Conservation (phyloP, 2,888 invertebrate genomes). For the Dione juno region DNA sequence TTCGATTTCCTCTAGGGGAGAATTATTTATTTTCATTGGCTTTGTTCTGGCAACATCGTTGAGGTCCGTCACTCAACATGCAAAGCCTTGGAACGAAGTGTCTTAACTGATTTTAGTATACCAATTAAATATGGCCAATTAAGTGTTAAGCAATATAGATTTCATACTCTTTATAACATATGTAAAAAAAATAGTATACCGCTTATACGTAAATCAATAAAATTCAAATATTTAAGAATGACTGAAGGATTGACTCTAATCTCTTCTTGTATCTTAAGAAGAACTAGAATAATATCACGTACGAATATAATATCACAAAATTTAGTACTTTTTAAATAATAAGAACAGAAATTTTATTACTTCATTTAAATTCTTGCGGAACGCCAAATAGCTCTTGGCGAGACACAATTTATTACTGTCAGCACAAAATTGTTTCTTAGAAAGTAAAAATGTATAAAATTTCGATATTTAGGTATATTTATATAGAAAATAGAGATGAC, state of each 20-base stretch:
- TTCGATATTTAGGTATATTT: not conserved
- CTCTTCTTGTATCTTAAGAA: conserved; percentile 1
- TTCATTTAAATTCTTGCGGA: conserved; percentile 23
- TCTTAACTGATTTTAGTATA: too few relatives aligned
- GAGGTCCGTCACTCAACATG: not conserved
- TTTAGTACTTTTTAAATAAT: not conserved
- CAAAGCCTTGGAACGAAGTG: not conserved
- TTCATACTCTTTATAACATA: not conserved
- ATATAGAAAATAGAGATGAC: not conserved
- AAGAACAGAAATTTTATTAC: conserved; percentile 8
- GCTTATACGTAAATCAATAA: not conserved
- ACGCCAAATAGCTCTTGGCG: conserved; percentile 14
- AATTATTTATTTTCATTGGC: not conserved
- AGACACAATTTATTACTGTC: conserved; percentile 13
- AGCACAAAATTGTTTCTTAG: conserved; percentile 1
- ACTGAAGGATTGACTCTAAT: not conserved
- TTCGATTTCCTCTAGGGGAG: not conserved
- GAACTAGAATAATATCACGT: not conserved
- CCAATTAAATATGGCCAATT: too few relatives aligned
- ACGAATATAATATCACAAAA: not conserved
- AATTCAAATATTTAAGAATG: not conserved
- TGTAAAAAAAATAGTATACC: not conserved
- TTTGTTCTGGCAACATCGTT: not conserved
- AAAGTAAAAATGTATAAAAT: not conserved
- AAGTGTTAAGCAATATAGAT: too few relatives aligned